phyloP scores from a whole-genome alignment of 2,113 vertebrate genomes.

The Meriones unguiculatus region DNA sequence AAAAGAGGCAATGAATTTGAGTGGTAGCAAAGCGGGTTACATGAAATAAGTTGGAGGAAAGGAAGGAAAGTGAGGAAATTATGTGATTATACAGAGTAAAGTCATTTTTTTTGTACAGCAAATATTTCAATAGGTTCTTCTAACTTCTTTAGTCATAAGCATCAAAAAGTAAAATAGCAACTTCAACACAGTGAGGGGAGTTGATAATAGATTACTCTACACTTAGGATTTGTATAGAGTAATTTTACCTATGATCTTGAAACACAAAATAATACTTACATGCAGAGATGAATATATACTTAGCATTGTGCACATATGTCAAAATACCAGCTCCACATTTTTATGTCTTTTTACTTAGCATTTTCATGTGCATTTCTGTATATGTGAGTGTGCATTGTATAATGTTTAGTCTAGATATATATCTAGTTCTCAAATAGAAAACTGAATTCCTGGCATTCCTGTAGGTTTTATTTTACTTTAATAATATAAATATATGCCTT shows the following conservation, averaged over 20 bases:
- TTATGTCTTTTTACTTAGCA: not conserved
- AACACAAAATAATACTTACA: not conserved
- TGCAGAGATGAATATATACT: not conserved
- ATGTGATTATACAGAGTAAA: not conserved
- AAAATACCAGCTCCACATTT: not conserved
- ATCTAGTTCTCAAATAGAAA: not conserved
- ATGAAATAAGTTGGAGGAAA: not conserved
- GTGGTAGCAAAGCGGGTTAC: not conserved
- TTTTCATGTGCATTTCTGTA: not conserved
- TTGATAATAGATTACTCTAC: not conserved
- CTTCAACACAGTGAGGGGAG: accelerated
- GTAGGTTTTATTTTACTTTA: not conserved
- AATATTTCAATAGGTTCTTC: not conserved
- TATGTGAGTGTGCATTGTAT: not conserved
- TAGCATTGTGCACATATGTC: not conserved
- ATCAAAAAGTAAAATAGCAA: not conserved
- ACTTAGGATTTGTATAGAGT: not conserved
- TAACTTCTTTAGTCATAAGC: not conserved
- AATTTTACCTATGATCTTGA: not conserved
- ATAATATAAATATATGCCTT: not conserved
- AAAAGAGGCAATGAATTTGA: not conserved
- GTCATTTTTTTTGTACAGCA: not conserved
- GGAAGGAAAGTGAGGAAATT: not conserved
- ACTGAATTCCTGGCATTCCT: not conserved
- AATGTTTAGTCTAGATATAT: not conserved